Conservation (phyloP, 2,888 invertebrate species). For the Sarcophaga subvicina region DNA sequence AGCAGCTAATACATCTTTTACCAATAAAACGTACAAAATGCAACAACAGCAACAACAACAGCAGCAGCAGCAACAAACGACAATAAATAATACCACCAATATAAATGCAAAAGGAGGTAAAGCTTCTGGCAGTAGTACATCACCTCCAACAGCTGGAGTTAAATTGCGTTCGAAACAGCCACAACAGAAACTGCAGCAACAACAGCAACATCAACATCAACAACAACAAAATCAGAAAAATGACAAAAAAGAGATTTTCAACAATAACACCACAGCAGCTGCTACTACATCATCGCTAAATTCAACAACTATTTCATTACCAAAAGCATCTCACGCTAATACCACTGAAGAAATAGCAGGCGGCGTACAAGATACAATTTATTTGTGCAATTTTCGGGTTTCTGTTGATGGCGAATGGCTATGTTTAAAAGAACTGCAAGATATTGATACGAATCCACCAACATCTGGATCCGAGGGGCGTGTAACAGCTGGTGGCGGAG, state of each 20-base stretch:
- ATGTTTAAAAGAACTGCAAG: conserved; percentile 95
- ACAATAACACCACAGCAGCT: conserved; percentile 67
- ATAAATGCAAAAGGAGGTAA: conserved; percentile 41
- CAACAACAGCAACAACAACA: conserved; percentile 73
- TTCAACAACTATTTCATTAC: conserved; percentile 79
- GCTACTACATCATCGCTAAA: conserved; percentile 17
- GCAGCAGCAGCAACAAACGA: conserved; percentile 51
- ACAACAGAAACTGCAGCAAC: conserved; percentile 45
- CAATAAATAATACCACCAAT: conserved; percentile 61
- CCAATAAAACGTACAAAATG: conserved; percentile 70
- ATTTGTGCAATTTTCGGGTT: conserved; percentile 97
- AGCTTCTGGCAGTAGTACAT: conserved; percentile 62
- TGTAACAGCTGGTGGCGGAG: conserved; percentile 66
- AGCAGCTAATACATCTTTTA: conserved; percentile 53
- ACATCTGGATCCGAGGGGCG: conserved; percentile 60
- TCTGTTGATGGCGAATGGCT: conserved; percentile 99
- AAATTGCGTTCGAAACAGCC: conserved; percentile 63
- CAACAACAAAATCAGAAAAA: conserved; percentile 63
- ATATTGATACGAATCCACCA: conserved; percentile 85
- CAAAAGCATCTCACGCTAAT: conserved; percentile 82
- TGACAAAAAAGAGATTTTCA: conserved; percentile 70
- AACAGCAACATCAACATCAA: conserved; percentile 21
- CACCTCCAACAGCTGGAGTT: conserved; percentile 49
- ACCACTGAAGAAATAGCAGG: conserved; percentile 80
- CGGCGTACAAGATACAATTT: conserved; percentile 97